Base-by-base conservation (phyloP, 2,797 vertebrate species). In the Alouatta caraya region DNA sequence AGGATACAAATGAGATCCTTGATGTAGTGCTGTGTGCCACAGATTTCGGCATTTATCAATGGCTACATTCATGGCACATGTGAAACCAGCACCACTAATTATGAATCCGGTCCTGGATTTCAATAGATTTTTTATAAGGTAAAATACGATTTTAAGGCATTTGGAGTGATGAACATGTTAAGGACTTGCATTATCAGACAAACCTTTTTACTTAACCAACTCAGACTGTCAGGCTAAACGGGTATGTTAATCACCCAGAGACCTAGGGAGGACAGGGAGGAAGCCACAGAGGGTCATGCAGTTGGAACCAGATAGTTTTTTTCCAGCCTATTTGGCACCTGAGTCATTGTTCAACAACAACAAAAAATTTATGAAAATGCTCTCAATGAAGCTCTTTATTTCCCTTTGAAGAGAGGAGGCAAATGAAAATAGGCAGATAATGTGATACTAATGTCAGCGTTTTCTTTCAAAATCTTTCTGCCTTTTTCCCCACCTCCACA, bases 81-180 rank as follows among this genome's bases (percentile, higher is more conserved):
- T 24, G 75, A 83, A 98, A 92, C 84, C 9, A 73, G 72, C 1
- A 8, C 94, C 6, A 33, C 11, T 92, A 93, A 70, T 97, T 98
- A 80, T 94, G 91, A 73, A 90, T 97, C 92, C 11, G 24, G 87
- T 0, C 14, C 89, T 4, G 15, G 12, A 82, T 97, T 94, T 95
- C 94, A 30, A 48, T 64, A 79, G 75, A 94, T 92, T 96, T 97
- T 67, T 92, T 98, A 88, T 95, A 97, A 97, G 6, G 33, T 98
- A 97, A 97, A 98, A 98, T 98, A 96, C 97, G 97, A 98, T 98
- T 98, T 97, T 96, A 97, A 98, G 95, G 98, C 96, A 96, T 98
- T 98, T 95, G 92, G 97, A 99, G 98, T 76, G 92, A 97, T 92
- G 97, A 98, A 98, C 98, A 96, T 98, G 98, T 98, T 98, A 98